A percentile compares a stretch with the other conserved stretches of the same genome.
phyloP scores from a whole-genome alignment of 2,113 vertebrate genomes.

The Lepus americanus region DNA sequence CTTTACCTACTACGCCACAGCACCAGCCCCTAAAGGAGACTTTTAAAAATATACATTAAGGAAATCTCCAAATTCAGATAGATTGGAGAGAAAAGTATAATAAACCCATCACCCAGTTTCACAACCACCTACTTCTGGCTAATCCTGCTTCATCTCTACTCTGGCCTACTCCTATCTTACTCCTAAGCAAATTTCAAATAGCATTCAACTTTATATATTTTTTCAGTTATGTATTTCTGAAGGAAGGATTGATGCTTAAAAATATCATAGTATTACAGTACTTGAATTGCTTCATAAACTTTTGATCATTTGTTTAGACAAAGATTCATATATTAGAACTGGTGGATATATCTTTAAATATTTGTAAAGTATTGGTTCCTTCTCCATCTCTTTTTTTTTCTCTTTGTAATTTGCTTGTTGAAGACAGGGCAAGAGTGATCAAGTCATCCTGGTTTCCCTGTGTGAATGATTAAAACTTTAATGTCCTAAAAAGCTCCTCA shows the following conservation, averaged over 20 bases:
- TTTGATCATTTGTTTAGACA: not conserved
- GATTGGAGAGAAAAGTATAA: not conserved
- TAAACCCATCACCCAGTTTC: not conserved
- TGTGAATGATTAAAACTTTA: not conserved
- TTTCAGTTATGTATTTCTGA: not conserved
- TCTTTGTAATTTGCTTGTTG: not conserved
- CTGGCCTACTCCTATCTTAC: not conserved
- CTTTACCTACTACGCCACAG: no score
- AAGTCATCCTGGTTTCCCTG: not conserved
- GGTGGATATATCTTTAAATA: not conserved
- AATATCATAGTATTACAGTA: not conserved
- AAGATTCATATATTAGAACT: not conserved
- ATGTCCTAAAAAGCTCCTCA: not conserved
- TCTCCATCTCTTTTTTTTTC: not conserved
- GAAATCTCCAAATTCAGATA: not conserved
- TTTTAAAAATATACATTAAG: not conserved
- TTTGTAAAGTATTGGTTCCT: slow-evolving; percentile 9
- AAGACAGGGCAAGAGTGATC: not conserved
- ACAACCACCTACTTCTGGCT: not conserved
- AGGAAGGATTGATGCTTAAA: not conserved
- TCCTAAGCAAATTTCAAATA: not conserved
- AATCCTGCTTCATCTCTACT: not conserved
- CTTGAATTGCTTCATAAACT: not conserved
- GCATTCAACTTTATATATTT: slow-evolving; percentile 6
- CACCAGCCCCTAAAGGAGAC: not conserved